Conservation (phyloP, 2,888 invertebrate genomes). For the Steinernema carpocapsae region DNA sequence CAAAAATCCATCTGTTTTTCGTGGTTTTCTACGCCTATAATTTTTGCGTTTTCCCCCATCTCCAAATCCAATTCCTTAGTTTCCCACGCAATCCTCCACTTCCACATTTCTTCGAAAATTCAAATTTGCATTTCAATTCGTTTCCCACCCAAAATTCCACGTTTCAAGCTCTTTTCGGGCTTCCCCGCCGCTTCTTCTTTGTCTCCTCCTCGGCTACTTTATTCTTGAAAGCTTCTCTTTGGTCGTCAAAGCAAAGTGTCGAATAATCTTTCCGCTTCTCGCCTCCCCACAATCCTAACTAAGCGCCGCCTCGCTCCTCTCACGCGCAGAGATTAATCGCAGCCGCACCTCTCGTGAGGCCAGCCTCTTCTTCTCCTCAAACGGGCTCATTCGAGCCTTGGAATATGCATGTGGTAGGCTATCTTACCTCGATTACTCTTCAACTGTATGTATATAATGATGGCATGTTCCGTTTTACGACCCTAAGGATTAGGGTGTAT, state of each 20-base stretch:
- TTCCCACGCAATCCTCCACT: too few relatives aligned
- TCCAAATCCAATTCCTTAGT: too few relatives aligned
- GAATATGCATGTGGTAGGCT: not conserved
- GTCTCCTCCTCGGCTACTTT: constrained; percentile 4
- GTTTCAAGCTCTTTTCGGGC: too few relatives aligned
- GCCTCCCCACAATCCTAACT: not conserved
- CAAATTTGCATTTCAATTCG: too few relatives aligned
- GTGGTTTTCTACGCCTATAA: too few relatives aligned
- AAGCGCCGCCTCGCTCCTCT: not conserved
- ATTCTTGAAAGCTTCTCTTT: constrained; percentile 28
- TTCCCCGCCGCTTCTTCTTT: too few relatives aligned
- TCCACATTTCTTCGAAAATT: too few relatives aligned
- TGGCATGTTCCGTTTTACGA: not conserved
- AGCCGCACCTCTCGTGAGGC: not conserved
- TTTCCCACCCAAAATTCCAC: too few relatives aligned
- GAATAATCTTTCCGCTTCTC: constrained; percentile 25
- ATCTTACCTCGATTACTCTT: not conserved
- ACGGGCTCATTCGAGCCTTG: not conserved
- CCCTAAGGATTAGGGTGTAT: not conserved
- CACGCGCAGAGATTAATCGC: constrained; percentile 29
- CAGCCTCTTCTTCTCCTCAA: not conserved
- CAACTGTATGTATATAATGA: not conserved
- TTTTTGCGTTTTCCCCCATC: too few relatives aligned
- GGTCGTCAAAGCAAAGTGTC: constrained; percentile 9
- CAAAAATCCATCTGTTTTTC: too few relatives aligned